Conservation (phyloP, 2,888 invertebrate species). For the Halocaridina rubra region DNA sequence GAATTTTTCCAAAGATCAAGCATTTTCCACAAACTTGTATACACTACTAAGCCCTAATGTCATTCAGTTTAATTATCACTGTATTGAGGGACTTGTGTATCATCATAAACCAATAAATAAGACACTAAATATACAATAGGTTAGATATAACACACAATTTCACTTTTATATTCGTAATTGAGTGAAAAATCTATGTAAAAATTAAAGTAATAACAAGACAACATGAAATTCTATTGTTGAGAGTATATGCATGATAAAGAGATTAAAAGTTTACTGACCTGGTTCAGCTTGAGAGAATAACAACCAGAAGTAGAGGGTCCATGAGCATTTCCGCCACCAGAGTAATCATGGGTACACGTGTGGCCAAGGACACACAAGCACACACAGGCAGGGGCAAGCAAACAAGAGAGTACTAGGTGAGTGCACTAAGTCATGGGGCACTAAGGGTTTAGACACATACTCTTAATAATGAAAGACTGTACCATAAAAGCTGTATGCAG, state of each 20-base stretch:
- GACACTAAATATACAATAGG: no score
- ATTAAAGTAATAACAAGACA: no score
- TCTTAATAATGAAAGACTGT: background rate
- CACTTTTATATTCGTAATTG: no score
- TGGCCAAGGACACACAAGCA: constrained; percentile 50
- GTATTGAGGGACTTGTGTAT: no score
- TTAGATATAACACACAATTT: no score
- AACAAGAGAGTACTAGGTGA: constrained; percentile 49
- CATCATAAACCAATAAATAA: no score
- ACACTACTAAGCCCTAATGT: no score
- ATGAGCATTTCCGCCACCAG: constrained; percentile 35
- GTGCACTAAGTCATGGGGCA: constrained; percentile 43
- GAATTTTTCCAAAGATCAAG: no score
- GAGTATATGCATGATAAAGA: no score
- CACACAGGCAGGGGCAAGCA: constrained; percentile 56
- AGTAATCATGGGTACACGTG: constrained; percentile 36
- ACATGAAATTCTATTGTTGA: background rate
- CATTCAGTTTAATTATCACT: no score
- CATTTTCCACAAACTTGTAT: no score
- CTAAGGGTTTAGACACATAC: constrained; percentile 20
- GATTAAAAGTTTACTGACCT: constrained; percentile 41
- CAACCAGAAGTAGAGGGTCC: constrained; percentile 27
- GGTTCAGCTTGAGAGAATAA: constrained; percentile 35
- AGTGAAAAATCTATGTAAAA: no score
- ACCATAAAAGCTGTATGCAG: background rate